Conservation (phyloP, 2,888 invertebrate species). For the Tuta absoluta region DNA sequence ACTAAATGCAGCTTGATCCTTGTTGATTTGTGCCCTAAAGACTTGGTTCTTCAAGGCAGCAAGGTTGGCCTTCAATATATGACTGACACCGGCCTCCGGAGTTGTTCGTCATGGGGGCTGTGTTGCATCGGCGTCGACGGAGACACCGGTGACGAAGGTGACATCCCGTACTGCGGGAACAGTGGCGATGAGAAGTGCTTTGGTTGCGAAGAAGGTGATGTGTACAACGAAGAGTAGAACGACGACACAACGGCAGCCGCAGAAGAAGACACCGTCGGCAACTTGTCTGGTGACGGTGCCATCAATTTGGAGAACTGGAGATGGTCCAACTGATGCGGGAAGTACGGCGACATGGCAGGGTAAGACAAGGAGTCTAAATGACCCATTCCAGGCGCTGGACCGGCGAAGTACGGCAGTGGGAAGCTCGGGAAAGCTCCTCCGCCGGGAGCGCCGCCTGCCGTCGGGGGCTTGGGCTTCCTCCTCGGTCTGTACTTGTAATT, state of each 20-base stretch:
- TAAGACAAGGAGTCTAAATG: conserved; percentile 84
- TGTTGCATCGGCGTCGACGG: conserved; percentile 72
- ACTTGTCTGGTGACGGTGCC: conserved; percentile 69
- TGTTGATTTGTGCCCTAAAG: conserved; percentile 56
- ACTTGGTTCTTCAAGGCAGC: conserved; percentile 62
- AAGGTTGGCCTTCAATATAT: conserved; percentile 83
- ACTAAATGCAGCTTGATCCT: conserved; percentile 44
- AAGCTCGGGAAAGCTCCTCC: conserved; percentile 83
- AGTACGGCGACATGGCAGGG: conserved; percentile 86
- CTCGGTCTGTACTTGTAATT: conserved; percentile 95
- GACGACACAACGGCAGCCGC: conserved; percentile 84
- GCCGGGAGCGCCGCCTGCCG: conserved; percentile 73
- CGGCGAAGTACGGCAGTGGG: conserved; percentile 83
- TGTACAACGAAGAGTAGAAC: conserved; percentile 86
- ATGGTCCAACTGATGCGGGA: conserved; percentile 87
- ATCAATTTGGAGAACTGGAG: conserved; percentile 84
- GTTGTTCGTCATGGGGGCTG: conserved; percentile 80
- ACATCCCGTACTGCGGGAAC: conserved; percentile 77
- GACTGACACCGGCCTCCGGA: conserved; percentile 86
- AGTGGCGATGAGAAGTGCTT: conserved; percentile 79
- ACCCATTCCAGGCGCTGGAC: conserved; percentile 80
- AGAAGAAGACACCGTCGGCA: conserved; percentile 73
- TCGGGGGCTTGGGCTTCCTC: conserved; percentile 89
- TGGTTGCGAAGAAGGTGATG: conserved; percentile 75
- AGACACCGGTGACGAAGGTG: conserved; percentile 71